Conservation (phyloP, 2,113 vertebrate genomes). For the Hepsetus odoe region DNA sequence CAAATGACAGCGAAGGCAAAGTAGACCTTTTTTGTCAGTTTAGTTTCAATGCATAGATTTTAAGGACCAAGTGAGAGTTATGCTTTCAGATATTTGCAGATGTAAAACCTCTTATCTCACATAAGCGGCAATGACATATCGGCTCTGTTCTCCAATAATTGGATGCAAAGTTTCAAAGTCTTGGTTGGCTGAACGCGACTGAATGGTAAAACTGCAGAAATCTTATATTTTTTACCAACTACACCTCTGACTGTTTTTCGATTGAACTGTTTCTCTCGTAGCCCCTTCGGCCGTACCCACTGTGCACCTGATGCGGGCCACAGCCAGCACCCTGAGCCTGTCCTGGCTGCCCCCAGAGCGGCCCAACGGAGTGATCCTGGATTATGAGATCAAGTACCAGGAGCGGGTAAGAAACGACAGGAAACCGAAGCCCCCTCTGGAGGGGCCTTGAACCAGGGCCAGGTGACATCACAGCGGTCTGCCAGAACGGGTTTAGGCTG, state of each 20-base stretch:
- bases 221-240: too few species aligned
- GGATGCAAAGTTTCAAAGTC: too few species aligned
- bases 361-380: constrained; percentile 96
- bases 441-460: constrained; percentile 40
- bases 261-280: constrained; percentile 57
- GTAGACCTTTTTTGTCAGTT: too few species aligned
- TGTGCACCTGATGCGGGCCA: constrained; percentile 91
- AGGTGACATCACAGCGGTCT: constrained; percentile 15
- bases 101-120: too few species aligned
- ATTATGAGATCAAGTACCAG: constrained; percentile 98
- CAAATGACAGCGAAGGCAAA: too few species aligned
- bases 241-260: constrained; percentile 1
- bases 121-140: too few species aligned
- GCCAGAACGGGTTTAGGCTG: constrained; percentile 39
- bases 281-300: constrained; percentile 94
- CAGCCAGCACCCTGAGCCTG: constrained; percentile 89
- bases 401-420: constrained; percentile 85
- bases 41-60: too few species aligned
- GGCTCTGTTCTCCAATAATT: too few species aligned
- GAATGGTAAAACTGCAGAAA: too few species aligned
- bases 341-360: constrained; percentile 95
- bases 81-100: too few species aligned
- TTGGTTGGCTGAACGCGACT: too few species aligned
- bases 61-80: too few species aligned
- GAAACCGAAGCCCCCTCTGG: constrained; percentile 15